A percentile compares a stretch with the other conserved stretches of the same genome.
Conservation (phyloP, 53 echinoderm and acorn worm species). For the Pentamera pediparva region DNA sequence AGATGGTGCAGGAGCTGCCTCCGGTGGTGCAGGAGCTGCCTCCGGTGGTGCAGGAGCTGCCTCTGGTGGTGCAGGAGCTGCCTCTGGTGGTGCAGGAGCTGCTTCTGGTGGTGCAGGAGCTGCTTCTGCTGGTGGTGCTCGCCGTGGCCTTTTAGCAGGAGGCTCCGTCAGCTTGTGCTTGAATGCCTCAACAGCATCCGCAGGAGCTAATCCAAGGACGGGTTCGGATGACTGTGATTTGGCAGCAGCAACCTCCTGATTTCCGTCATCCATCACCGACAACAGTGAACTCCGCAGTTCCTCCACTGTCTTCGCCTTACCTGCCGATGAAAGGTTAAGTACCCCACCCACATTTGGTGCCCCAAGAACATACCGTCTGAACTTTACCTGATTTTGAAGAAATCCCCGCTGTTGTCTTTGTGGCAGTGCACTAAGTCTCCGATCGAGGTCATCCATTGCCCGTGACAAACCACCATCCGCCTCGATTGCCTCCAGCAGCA, state of each 20-base stretch:
- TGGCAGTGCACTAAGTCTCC: not conserved
- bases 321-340: constrained; percentile 19
- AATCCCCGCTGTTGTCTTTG: not conserved
- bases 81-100: too few relatives aligned
- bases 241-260: not conserved
- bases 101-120: too few relatives aligned
- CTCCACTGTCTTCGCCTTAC: constrained; percentile 13
- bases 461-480: constrained; percentile 17
- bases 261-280: not conserved
- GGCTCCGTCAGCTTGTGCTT: not conserved
- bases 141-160: not conserved
- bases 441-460: not conserved
- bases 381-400: constrained; percentile 18
- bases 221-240: not conserved
- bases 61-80: too few relatives aligned
- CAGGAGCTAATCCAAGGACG: constrained; percentile 8
- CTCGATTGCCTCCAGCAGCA: not conserved
- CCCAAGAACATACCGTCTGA: constrained; percentile 9
- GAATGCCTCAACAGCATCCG: constrained; percentile 15
- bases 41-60: too few relatives aligned
- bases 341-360: constrained; percentile 31
- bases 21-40: too few relatives aligned
- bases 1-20: too few relatives aligned
- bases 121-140: too few relatives aligned
- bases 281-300: not conserved